Evolutionary conservation across 1,140 invertebrate species (phyloP).

Genomic region (Solen grandis): DNA sequence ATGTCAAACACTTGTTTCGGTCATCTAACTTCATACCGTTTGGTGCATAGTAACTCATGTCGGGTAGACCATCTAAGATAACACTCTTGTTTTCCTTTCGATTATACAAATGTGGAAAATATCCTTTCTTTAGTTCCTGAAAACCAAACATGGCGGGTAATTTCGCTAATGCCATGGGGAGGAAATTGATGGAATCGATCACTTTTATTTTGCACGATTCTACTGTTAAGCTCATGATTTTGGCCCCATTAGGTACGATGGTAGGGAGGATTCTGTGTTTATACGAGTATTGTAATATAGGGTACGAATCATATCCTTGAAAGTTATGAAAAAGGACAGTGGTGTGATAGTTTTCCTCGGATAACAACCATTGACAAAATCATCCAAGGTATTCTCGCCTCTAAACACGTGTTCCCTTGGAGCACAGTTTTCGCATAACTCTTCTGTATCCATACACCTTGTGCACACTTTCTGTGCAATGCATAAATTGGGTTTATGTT

Average conservation of each 20-base stretch:
- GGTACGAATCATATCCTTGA: background rate
- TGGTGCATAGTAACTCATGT: background rate
- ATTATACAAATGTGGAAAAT: constrained; percentile 48
- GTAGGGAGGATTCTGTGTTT: background rate
- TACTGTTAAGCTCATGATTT: constrained; percentile 3
- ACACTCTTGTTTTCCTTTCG: background rate
- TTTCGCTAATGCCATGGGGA: constrained; percentile 36
- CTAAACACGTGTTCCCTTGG: background rate
- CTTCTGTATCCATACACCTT: background rate
- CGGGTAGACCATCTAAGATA: background rate
- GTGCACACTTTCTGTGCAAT: constrained; percentile 13
- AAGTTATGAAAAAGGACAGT: background rate
- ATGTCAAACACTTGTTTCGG: constrained; percentile 21
- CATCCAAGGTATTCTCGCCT: background rate
- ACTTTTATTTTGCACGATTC: constrained; percentile 3
- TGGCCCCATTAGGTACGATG: background rate
- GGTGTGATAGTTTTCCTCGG: background rate
- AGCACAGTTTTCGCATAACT: background rate
- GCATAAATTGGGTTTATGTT: constrained; percentile 21
- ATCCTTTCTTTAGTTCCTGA: constrained; percentile 39
- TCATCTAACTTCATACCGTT: constrained; percentile 23
- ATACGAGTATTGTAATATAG: background rate
- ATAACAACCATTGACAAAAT: background rate
- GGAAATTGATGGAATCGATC: constrained; percentile 37
- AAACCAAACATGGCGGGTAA: constrained; percentile 25